Evolutionary conservation across 2,888 invertebrate species (phyloP).

Genomic region (Seira sanloemensis): DNA sequence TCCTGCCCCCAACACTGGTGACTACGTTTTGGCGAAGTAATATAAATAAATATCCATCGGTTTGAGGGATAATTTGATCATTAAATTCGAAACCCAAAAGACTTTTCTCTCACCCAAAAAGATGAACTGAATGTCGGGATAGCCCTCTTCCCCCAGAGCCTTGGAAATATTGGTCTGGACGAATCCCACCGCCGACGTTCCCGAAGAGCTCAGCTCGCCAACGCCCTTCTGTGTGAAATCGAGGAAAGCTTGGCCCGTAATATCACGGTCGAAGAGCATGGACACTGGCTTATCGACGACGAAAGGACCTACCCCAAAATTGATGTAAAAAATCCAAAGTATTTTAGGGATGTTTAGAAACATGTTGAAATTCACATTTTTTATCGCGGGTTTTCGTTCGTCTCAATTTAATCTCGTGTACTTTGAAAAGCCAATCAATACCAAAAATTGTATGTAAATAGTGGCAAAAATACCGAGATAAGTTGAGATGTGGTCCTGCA

Average conservation of each 20-base stretch:
- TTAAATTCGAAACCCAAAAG: too few species aligned
- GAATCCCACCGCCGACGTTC: slow-evolving; percentile 65
- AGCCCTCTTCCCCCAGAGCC: slow-evolving; percentile 66
- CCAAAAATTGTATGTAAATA: neutral
- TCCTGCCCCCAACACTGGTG: too few species aligned
- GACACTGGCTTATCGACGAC: slow-evolving; percentile 55
- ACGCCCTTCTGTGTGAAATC: slow-evolving; percentile 34
- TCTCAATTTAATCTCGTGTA: too few species aligned
- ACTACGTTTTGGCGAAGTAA: too few species aligned
- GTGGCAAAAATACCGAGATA: slow-evolving; percentile 24
- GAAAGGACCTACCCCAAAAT: slow-evolving; percentile 71
- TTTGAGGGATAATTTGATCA: too few species aligned
- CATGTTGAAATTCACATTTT: too few species aligned
- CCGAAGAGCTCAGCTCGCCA: slow-evolving; percentile 41
- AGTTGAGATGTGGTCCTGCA: slow-evolving; percentile 26
- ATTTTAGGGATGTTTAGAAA: too few species aligned
- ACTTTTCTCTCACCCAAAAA: slow-evolving; percentile 18
- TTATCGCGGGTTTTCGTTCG: too few species aligned
- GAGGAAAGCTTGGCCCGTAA: slow-evolving; percentile 38
- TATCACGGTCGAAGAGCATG: slow-evolving; percentile 66
- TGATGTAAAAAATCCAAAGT: too few species aligned
- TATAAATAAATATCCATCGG: too few species aligned
- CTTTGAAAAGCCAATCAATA: too few species aligned
- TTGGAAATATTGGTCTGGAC: slow-evolving; percentile 63
- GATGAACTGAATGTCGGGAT: slow-evolving; percentile 69